Evolutionary conservation across 2,888 invertebrate genomes (phyloP), one percentile per base, ranked within the genome.

Genomic region (Parnassius glacialis): DNA sequence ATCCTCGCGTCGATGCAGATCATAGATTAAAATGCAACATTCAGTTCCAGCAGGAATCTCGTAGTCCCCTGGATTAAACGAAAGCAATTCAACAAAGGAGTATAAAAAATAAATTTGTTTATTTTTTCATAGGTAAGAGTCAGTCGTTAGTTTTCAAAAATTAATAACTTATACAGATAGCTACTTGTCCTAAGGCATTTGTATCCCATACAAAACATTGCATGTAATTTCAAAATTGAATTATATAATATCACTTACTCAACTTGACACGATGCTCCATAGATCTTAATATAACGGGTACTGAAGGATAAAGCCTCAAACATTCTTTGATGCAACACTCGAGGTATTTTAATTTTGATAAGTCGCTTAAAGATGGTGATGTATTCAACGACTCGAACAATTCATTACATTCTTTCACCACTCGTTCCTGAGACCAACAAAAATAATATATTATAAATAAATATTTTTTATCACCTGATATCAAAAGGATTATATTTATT

Each of bases 301-400:
- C 63, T 9, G 59, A 61, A 20, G 63, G 50, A 53, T 93, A 94
- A 10, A 95, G 75, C 52, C 95, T 83, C 55, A 95, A 74, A 0
- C 94, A 91, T 75, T 95, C 95, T 75, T 95, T 95, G 57, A 95
- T 93, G 68, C 94, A 94, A 70, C 93, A 93, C 68, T 95, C 95
- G 65, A 95, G 85, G 70, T 94, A 95, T 63, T 92, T 90, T 93
- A 95, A 93, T 61, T 92, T 90, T 62, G 92, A 79, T 12, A 95
- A 79, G 66, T 93, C 93, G 53, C 92, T 91, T 79, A 93, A 50
- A 16, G 54, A 48, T 34, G 58, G 50, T n/a, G 62, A 50, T 43
- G 16, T 34, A 5, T 58, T 41, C 2, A 16, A 9, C 1, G 54
- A 43, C 34, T 43, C 34, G 50, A 50, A 58, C 34, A 54, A 53